phyloP scores from a whole-genome alignment of 2,888 invertebrate genomes.

The Empis livida region DNA sequence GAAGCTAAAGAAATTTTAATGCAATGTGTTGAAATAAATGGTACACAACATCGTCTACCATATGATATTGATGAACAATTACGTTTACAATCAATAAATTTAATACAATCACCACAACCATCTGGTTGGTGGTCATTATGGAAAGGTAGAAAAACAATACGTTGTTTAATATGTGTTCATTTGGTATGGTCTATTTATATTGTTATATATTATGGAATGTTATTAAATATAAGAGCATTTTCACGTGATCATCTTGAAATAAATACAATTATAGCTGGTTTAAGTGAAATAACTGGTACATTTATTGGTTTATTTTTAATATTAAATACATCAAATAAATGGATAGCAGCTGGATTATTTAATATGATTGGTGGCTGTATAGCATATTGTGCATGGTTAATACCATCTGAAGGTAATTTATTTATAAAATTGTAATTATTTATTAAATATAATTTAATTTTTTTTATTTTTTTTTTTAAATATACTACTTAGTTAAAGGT shows the following conservation, averaged over 20 bases:
- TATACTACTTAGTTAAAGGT: conserved; percentile 23
- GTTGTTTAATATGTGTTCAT: conserved; percentile 32
- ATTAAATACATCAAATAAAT: conserved; percentile 29
- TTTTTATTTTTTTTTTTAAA: neutral
- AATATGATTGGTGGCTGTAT: conserved; percentile 31
- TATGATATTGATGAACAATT: conserved; percentile 34
- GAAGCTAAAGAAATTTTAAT: conserved; percentile 34
- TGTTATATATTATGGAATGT: conserved; percentile 37
- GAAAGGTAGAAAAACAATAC: conserved; percentile 30
- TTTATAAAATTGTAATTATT: neutral
- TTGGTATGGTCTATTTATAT: conserved; percentile 35
- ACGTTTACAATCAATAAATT: conserved; percentile 31
- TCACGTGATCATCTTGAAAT: conserved; percentile 35
- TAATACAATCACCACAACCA: conserved; percentile 31
- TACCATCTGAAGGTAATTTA: conserved; percentile 24
- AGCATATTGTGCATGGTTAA: conserved; percentile 33
- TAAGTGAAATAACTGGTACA: conserved; percentile 32
- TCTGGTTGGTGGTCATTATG: conserved; percentile 35
- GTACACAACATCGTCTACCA: conserved; percentile 30
- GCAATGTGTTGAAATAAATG: conserved; percentile 32
- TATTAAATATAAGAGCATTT: conserved; percentile 37
- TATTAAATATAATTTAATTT: neutral
- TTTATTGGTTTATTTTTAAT: conserved; percentile 33
- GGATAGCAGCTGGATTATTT: conserved; percentile 33
- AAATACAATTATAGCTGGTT: conserved; percentile 35